phyloP scores from a whole-genome alignment of 2,888 invertebrate genomes.

The Blomia tropicalis region DNA sequence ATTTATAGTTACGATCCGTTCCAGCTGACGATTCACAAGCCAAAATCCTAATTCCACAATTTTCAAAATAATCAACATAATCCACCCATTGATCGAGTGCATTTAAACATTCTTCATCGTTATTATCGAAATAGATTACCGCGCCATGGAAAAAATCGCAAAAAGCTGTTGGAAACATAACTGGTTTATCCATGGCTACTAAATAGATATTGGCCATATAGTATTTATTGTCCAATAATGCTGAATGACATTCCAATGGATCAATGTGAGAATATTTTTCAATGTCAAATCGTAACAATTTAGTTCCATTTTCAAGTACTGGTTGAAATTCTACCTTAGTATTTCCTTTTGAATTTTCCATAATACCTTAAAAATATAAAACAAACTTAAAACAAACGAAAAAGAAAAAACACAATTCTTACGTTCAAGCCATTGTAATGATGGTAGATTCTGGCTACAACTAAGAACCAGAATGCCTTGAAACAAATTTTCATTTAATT shows the following conservation, averaged over 20 bases:
- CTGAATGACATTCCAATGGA: not conserved
- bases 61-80: slow-evolving; percentile 1
- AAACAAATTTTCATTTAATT: slow-evolving; percentile 3
- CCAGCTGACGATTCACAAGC: not conserved
- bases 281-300: not conserved
- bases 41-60: slow-evolving; percentile 7
- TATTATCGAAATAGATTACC: not conserved
- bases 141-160: slow-evolving; percentile 4
- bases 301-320: not conserved
- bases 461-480: slow-evolving; percentile 13
- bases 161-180: not conserved
- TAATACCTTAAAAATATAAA: not conserved
- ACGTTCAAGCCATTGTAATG: not conserved
- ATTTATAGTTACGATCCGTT: not conserved
- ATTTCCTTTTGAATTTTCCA: not conserved
- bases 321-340: not conserved
- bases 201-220: slow-evolving; percentile 4
- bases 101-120: not conserved
- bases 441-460: not conserved
- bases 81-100: not conserved
- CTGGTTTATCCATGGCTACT: not conserved
- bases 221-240: slow-evolving; percentile 11
- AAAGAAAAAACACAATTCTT: not conserved
- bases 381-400: not conserved
- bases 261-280: not conserved